Base-by-base conservation (phyloP, 1,140 invertebrate genomes). In the Antheraea mylitta region DNA sequence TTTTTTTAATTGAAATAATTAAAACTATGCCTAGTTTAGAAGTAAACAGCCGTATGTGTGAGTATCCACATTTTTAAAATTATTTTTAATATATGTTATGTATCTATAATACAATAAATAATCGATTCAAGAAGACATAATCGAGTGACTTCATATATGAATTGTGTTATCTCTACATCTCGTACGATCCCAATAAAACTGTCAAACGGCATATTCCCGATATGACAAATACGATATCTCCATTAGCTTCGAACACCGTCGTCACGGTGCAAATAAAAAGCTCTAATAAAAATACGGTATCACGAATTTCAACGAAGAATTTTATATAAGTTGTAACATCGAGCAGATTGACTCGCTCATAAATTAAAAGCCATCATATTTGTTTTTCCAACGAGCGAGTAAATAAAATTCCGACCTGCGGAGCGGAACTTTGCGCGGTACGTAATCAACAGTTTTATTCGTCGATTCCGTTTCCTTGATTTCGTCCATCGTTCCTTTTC, bases 311-410 rank as follows among this genome's bases (percentile, higher is more conserved):
- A 82, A 82, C 75, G 77, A 18, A 61, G 64, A 66, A 3, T 66
- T 67, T 67, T 58, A 61, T 67, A 45, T 62, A 67, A 61, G 18
- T 67, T 78, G 66, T 78, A 72, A 74, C 69, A 74, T 75, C 75
- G 76, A 74, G 68, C 73, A 71, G 74, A 72, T 77, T 76, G 81
- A 80, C 79, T 70, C 73, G 76, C 77, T 87, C 82, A 90, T 90
- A 90, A 91, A 91, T 90, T 90, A 90, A 87, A 90, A 82, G 85
- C 83, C 80, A 83, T 91, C 84, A 89, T 88, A 90, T 91, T 90
- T 90, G 82, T 86, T 89, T 89, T 87, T 83, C 81, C 81, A 85
- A 87, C 76, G 83, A 81, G 72, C 81, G 79, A 83, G 83, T 84
- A 85, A 90, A 90, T 90, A 86, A 91, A 89, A 90, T 88, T 82